These are phyloP conservation scores for Myrmecophaga tridactyla DNA, from an alignment of 2,113 vertebrate species.

Conservation along the genomic window DNA sequence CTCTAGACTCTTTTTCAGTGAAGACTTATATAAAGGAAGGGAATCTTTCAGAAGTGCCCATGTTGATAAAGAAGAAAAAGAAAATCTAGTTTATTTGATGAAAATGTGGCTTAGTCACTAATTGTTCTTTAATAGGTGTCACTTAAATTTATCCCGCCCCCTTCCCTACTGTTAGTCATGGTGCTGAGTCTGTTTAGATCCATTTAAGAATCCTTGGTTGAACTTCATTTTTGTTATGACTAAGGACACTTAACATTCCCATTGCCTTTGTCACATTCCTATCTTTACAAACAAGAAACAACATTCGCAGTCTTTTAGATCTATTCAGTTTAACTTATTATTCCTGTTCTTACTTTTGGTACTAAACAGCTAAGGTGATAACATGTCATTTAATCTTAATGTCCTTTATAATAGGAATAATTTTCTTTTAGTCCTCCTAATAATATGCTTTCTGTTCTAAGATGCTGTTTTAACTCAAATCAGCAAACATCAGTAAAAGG, in stretches of 20 bases:
- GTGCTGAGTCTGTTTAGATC: slow-evolving; percentile 61
- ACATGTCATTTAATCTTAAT: neutral
- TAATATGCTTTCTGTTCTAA: slow-evolving; percentile 8
- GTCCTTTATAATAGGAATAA: neutral
- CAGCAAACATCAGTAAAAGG: neutral
- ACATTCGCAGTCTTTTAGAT: slow-evolving; percentile 16
- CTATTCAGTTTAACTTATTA: slow-evolving; percentile 44
- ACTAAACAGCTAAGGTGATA: neutral
- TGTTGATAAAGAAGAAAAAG: slow-evolving; percentile 45
- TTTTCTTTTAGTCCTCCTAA: slow-evolving; percentile 33
- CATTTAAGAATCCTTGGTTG: slow-evolving; percentile 76
- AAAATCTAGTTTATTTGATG: slow-evolving; percentile 62
- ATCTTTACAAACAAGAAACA: slow-evolving; percentile 67
- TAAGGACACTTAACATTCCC: slow-evolving; percentile 76
- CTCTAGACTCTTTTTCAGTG: slow-evolving; percentile 34
- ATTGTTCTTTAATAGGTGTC: slow-evolving; percentile 62
- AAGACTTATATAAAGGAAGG: slow-evolving; percentile 42
- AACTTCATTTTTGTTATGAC: slow-evolving; percentile 84
- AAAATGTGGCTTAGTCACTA: slow-evolving; percentile 59
- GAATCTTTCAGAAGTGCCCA: neutral
- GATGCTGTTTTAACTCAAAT: slow-evolving; percentile 36
- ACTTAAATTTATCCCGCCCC: slow-evolving; percentile 38
- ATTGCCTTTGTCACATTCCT: slow-evolving; percentile 62
- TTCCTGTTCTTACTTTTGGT: slow-evolving; percentile 38
- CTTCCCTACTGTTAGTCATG: slow-evolving; percentile 44